Evolutionary conservation across 2,113 vertebrate species (phyloP).

Genomic region (Cavia aperea): DNA sequence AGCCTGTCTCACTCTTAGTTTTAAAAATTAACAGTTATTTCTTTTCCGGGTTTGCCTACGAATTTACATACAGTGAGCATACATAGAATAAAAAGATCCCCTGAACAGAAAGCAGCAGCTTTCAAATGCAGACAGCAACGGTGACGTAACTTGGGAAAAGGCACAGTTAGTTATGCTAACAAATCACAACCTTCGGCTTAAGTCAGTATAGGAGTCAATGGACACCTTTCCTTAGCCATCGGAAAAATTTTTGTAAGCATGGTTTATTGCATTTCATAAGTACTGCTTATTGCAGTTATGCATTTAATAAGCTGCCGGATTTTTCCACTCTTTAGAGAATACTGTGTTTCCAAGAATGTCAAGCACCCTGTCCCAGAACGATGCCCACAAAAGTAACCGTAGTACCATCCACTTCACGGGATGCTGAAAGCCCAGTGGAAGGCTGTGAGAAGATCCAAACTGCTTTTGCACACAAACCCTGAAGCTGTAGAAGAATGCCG

Average conservation of each 20-base stretch:
- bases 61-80: background rate
- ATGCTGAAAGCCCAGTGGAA: slow-evolving; percentile 27
- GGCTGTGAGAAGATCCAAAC: slow-evolving; percentile 9
- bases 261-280: slow-evolving; percentile 31
- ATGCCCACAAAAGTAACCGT: slow-evolving; percentile 7
- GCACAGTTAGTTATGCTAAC: background rate
- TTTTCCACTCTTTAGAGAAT: slow-evolving; percentile 44
- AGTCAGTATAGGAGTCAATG: background rate
- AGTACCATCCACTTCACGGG: slow-evolving; percentile 41
- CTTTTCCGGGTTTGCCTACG: background rate
- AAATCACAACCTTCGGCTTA: background rate
- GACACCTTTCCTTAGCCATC: background rate
- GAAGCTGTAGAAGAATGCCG: background rate
- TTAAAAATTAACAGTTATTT: background rate
- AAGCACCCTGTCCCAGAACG: slow-evolving; percentile 30
- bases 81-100: background rate
- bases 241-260: slow-evolving; percentile 1
- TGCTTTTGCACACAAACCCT: background rate
- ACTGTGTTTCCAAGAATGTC: slow-evolving; percentile 26
- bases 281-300: slow-evolving; percentile 22
- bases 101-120: background rate
- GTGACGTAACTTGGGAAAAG: background rate
- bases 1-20: background rate
- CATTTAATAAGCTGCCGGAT: slow-evolving; percentile 49
- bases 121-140: background rate